A percentile compares a stretch with the other conserved stretches of the same genome.
Conservation (phyloP, 1,140 invertebrate genomes). For the Alviniconcha marisindica region DNA sequence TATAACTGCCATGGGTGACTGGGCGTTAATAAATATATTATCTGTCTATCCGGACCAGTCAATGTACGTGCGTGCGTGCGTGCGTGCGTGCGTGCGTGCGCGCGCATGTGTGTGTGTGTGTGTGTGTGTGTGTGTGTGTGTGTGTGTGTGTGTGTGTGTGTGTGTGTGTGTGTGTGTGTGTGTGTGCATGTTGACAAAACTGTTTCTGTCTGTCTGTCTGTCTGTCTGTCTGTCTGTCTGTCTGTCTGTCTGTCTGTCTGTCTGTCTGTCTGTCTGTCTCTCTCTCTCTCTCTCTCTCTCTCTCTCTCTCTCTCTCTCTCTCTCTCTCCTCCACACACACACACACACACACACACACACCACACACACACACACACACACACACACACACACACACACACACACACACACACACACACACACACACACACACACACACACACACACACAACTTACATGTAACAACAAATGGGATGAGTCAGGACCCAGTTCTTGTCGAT, state of each 20-base stretch:
- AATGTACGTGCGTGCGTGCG: not conserved
- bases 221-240: not conserved
- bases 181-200: not conserved
- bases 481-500: constrained; percentile 33
- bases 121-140: constrained; percentile 11
- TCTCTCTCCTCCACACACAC: too few species aligned
- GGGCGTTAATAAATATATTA: not conserved
- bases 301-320: not conserved
- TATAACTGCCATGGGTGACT: too few species aligned
- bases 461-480: constrained; percentile 16
- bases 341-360: not conserved
- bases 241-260: not conserved
- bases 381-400: not conserved
- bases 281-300: not conserved
- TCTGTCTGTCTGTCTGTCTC: not conserved
- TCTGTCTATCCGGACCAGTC: too few species aligned
- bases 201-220: too few species aligned
- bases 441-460: constrained; percentile 23
- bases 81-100: not conserved
- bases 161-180: not conserved
- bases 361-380: not conserved
- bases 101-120: not conserved
- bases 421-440: not conserved
- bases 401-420: not conserved
- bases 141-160: constrained; percentile 14